These are phyloP conservation scores for Emydura subglobosa DNA, from an alignment of 2,113 vertebrate genomes.

Conservation along the genomic window DNA sequence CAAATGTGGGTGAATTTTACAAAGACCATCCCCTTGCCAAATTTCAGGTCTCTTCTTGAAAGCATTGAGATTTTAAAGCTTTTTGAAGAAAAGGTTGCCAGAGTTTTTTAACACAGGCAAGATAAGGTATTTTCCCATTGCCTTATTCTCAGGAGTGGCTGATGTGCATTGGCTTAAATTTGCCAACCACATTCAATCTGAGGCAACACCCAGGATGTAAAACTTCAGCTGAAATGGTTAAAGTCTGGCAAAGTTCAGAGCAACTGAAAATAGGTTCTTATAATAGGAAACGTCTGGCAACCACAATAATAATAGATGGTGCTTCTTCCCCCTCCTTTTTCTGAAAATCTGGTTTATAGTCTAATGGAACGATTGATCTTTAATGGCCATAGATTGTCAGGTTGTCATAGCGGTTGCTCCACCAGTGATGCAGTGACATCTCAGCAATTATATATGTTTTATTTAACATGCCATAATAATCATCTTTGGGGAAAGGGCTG, in stretches of 20 bases:
- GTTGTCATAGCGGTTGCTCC: not conserved
- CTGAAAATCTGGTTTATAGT: not conserved
- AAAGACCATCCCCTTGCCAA: not conserved
- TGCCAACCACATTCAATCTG: not conserved
- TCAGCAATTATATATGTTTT: not conserved
- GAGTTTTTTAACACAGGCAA: not conserved
- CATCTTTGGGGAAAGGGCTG: not conserved
- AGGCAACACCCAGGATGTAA: not conserved
- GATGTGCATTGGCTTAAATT: accelerated
- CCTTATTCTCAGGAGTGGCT: not conserved
- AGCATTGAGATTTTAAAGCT: not conserved
- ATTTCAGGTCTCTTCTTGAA: not conserved
- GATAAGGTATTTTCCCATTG: not conserved
- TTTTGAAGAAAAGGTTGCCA: not conserved
- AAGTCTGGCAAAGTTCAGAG: not conserved
- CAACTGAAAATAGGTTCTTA: not conserved
- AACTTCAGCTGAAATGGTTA: not conserved
- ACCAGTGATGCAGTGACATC: not conserved
- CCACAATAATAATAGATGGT: not conserved
- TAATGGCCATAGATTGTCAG: too few relatives aligned
- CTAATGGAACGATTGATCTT: not conserved
- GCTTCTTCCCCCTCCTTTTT: accelerated
- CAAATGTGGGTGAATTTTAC: not conserved
- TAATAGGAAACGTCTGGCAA: accelerated
- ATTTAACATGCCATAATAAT: not conserved